phyloP scores from a whole-genome alignment of 2,797 vertebrate genomes.

The Ceryle rudis region DNA sequence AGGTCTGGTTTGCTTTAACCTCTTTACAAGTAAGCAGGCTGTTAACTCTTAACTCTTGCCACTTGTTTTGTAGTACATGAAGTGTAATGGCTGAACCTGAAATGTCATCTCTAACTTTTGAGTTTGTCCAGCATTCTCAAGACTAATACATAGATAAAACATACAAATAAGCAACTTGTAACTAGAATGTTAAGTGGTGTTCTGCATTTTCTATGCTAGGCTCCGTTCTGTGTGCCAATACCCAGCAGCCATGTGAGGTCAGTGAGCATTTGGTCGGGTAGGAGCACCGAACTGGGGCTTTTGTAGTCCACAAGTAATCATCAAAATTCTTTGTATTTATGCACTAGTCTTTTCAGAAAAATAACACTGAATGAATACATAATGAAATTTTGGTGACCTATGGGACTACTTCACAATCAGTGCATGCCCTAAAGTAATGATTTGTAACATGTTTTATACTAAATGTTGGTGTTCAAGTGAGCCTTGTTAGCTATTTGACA shows the following conservation, averaged over 20 bases:
- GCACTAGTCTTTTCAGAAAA: constrained; percentile 5
- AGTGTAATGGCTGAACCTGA: neutral
- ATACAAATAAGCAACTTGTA: neutral
- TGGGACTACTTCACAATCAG: constrained; percentile 58
- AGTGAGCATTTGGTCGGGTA: neutral
- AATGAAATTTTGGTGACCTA: neutral
- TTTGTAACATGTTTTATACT: constrained; percentile 78
- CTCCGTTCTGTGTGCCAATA: neutral
- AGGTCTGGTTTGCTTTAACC: constrained; percentile 37
- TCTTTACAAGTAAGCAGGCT: constrained; percentile 1
- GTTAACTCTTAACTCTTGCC: neutral
- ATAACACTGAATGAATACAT: neutral
- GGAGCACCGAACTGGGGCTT: neutral
- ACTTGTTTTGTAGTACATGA: neutral
- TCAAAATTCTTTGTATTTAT: constrained; percentile 4
- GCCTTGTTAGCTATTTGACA: constrained; percentile 64
- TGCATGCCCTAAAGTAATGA: constrained; percentile 71
- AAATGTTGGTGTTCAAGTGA: constrained; percentile 69
- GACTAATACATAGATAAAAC: neutral
- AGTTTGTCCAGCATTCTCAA: neutral
- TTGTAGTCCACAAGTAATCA: neutral
- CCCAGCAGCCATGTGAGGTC: neutral
- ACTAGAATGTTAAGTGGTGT: neutral
- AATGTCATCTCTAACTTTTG: neutral
- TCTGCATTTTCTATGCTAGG: neutral